phyloP scores from a whole-genome alignment of 2,113 vertebrate genomes.

The Etheostoma spectabile region DNA sequence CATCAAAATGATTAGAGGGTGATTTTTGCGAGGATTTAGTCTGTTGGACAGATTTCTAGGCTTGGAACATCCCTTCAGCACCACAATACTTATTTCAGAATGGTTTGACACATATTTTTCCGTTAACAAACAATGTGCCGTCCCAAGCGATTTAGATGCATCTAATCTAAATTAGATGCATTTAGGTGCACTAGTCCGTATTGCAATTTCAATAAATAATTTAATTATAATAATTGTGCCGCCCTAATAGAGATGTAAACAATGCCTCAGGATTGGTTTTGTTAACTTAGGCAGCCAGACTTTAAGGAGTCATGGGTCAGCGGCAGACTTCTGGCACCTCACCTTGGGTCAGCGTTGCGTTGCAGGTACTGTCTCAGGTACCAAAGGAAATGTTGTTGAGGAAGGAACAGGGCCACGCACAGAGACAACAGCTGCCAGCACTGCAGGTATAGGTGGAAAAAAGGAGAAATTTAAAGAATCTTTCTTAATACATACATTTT shows the following conservation, averaged over 20 bases:
- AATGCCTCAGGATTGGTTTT: neutral
- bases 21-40: too few relatives aligned
- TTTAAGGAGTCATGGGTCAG: neutral
- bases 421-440: slow-evolving; percentile 93
- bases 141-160: too few relatives aligned
- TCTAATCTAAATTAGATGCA: too few relatives aligned
- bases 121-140: too few relatives aligned
- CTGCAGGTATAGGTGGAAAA: slow-evolving; percentile 66
- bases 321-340: neutral
- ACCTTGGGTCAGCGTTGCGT: slow-evolving; percentile 89
- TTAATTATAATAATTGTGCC: too few relatives aligned
- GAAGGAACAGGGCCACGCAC: slow-evolving; percentile 90
- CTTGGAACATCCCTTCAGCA: too few relatives aligned
- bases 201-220: too few relatives aligned
- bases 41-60: too few relatives aligned
- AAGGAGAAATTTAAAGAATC: neutral
- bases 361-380: slow-evolving; percentile 90
- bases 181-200: too few relatives aligned
- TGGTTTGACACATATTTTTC: too few relatives aligned
- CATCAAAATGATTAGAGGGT: too few relatives aligned
- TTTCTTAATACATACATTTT: neutral
- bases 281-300: neutral
- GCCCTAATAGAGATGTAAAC: neutral
- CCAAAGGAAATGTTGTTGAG: slow-evolving; percentile 93
- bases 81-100: too few relatives aligned